Base-by-base conservation (phyloP, 2,888 invertebrate species). In the Germaria angustata region DNA sequence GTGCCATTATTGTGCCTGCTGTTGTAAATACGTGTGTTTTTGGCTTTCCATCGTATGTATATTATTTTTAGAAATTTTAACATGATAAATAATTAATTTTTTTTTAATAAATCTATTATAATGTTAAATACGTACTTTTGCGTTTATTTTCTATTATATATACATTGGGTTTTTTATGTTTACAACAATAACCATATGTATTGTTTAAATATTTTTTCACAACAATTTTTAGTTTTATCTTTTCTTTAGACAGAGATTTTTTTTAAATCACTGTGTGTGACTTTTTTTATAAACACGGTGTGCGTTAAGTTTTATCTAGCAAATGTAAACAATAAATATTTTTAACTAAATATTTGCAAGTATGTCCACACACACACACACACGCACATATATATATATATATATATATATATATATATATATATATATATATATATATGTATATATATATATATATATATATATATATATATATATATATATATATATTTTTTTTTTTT, bases 41-140 rank as follows among this genome's bases (percentile, higher is more conserved):
- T 46, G 32, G 28, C 20, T 20, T 59, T 28, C 49, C 36, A 17
- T 41, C 11, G 57, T 49, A 57, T 65, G 34, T 75, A 49, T 59
- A 8, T 69, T 77, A 69, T 77, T 77, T 77, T 61, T 69, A 77
- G 69, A 17, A 46, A 22, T 32, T 66, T 66, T 17, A 75, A 49
- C n/a, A 57, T 39, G 73, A 68, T 59, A 66, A 68, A 76, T 76
- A 51, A 49, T 69, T 55, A n/a, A 9, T 36, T 34, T 55, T 22
- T 63, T 13, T 13, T 63, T 61, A 53, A 63, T 55, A 78, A 71
- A 71, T 71, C 63, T 55, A 53, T 55, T 63, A 20, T 63, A 59
- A 49, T 39, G 66, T 46, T 17, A 53, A n/a, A 13, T 63, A 20
- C 2, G 11, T 20, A 20, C n/a, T 51, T 49, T 59, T 20, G 20